Evolutionary conservation across 2,888 invertebrate genomes (phyloP).

Genomic region (Sphaeridia pumilis): DNA sequence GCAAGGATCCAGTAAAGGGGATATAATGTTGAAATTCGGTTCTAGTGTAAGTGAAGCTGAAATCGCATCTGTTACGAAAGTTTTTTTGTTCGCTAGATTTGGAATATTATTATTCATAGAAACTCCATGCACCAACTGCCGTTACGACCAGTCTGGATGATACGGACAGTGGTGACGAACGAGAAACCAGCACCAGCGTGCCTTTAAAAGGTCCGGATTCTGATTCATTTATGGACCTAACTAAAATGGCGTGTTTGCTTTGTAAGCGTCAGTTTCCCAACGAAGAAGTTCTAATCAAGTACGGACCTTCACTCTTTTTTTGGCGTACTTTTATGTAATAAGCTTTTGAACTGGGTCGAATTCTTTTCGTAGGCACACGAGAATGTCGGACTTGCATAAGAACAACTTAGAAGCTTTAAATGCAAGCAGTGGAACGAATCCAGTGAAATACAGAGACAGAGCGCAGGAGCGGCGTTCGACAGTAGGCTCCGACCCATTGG

Average conservation of each 20-base stretch:
- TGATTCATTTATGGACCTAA: conserved; percentile 55
- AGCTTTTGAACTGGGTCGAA: conserved; percentile 1
- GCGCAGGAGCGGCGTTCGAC: conserved; percentile 91
- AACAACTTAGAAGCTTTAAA: conserved; percentile 55
- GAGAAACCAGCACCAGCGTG: no score
- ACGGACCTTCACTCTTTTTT: conserved; percentile 14
- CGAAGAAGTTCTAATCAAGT: conserved; percentile 64
- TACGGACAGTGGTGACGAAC: conserved; percentile 37
- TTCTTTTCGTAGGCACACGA: conserved; percentile 56
- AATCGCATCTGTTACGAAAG: no score
- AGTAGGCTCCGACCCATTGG: conserved; percentile 50
- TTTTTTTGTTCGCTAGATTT: no score
- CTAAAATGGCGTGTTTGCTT: conserved; percentile 78
- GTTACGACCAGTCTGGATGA: conserved; percentile 12
- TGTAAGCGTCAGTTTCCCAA: conserved; percentile 92
- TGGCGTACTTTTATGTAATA: not conserved
- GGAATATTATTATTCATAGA: no score
- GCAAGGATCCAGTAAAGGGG: no score
- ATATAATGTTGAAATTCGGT: no score
- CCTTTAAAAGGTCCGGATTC: no score
- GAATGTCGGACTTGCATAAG: conserved; percentile 87
- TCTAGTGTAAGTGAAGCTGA: no score
- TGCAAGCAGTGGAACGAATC: conserved; percentile 20
- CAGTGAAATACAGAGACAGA: conserved; percentile 68
- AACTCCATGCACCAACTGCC: no score